Base-by-base conservation (phyloP, 2,797 vertebrate genomes). In the Chelon auratus region DNA sequence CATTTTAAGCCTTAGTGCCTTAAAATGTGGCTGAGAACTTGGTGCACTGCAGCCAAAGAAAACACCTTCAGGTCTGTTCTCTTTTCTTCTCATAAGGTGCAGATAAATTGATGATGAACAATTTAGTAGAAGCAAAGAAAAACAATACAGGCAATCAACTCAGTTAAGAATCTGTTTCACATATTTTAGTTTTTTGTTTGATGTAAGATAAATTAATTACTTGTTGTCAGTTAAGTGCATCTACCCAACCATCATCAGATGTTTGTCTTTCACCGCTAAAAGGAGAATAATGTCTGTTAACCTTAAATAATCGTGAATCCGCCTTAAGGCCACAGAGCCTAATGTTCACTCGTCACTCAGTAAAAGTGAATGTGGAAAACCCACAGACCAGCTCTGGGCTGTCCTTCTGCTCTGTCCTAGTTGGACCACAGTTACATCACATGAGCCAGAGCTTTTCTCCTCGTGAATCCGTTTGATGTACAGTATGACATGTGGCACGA, bases 391-490 rank as follows among this genome's bases (percentile, higher is more conserved):
- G 4, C 61, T 76, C 50, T 47, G 72, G 52, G 62, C 75, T 72
- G 62, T 75, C 51, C 42, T 9, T 60, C 64, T 59, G 52, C 62
- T 50, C 53, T 63, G 67, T 58, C 63, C 75, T 75, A 68, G 83
- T 75, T 88, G 52, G 73, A 76, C 85, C 78, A 77, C 20, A 62
- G 52, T 76, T 58, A 72, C 47, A 65, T 62, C 64, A 9, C 54
- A 45, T 62, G 58, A 76, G 53, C 53, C 47, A 33, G 20, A 10
- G 24, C 60, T 68, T 70, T 61, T 76, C 50, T 71, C 57, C 33
- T 47, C 51, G 24, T 62, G 67, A 72, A 47, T 56, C 36, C 36
- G 59, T 84, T 53, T 71, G 63, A 80, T 80, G 74, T 72, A 26
- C 68, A 71, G 43, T 36, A 4, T 48, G 52, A 70, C 66, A 63